Conservation (phyloP, 2,797 vertebrate species). For the Fundulus diaphanus region DNA sequence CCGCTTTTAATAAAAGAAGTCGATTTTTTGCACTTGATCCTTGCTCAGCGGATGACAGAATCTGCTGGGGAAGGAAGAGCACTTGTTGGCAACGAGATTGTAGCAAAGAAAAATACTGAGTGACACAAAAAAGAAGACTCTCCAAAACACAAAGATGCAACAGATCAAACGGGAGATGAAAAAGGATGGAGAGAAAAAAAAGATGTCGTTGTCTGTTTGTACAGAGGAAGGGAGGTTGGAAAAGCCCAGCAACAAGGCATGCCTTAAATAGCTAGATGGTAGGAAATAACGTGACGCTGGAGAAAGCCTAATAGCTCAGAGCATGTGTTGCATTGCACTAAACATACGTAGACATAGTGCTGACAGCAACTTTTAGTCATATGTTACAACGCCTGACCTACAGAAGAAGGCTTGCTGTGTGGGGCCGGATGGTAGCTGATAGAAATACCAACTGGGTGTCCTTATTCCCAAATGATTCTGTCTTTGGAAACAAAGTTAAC, state of each 20-base stretch:
- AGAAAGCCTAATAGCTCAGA: slow-evolving; percentile 59
- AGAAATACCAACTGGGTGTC: slow-evolving; percentile 7
- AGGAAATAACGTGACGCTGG: slow-evolving; percentile 61
- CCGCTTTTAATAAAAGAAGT: slow-evolving; percentile 17
- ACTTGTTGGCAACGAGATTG: background rate
- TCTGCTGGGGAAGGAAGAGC: background rate
- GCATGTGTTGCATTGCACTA: slow-evolving; percentile 59
- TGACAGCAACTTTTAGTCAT: slow-evolving; percentile 61
- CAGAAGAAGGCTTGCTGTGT: background rate
- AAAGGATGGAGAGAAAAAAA: background rate
- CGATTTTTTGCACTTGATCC: background rate
- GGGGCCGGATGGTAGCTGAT: slow-evolving; percentile 21
- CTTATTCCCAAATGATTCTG: slow-evolving; percentile 13
- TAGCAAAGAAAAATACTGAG: slow-evolving; percentile 8
- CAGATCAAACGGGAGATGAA: slow-evolving; percentile 11
- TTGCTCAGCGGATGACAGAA: slow-evolving; percentile 4
- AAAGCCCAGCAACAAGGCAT: slow-evolving; percentile 74
- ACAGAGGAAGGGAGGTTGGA: slow-evolving; percentile 27
- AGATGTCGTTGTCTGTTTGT: background rate
- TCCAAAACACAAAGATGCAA: slow-evolving; percentile 28
- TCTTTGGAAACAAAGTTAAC: background rate
- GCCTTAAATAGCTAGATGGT: slow-evolving; percentile 75
- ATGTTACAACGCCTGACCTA: slow-evolving; percentile 54
- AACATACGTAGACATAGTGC: slow-evolving; percentile 38
- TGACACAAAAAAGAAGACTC: slow-evolving; percentile 20